Evolutionary conservation across 2,797 vertebrate genomes (phyloP).

Genomic region (Alca torda): DNA sequence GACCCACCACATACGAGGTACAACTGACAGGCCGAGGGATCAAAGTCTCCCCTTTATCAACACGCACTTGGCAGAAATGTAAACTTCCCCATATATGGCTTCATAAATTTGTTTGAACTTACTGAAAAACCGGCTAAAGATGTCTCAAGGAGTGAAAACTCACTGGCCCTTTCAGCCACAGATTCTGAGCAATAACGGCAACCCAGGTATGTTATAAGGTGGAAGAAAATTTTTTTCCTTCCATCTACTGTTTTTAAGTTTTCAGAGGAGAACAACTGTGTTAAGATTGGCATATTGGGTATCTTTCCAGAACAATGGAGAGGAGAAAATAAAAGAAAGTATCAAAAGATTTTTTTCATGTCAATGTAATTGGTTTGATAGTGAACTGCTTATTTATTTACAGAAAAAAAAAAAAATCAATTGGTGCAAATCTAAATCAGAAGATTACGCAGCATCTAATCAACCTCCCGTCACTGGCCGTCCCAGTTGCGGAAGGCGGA

Average conservation of each 20-base stretch:
- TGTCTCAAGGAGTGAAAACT: not conserved
- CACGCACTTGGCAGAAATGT: conserved; percentile 12
- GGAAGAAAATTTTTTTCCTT: not conserved
- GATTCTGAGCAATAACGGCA: not conserved
- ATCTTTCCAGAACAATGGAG: rapidly evolving
- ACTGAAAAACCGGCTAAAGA: not conserved
- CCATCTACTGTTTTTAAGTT: not conserved
- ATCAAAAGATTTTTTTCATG: not conserved
- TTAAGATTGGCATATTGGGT: not conserved
- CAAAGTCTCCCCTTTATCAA: conserved; percentile 66
- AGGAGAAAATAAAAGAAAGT: not conserved
- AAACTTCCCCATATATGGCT: conserved; percentile 44
- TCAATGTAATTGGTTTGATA: rapidly evolving
- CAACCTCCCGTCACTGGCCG: not conserved
- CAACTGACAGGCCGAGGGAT: conserved; percentile 29
- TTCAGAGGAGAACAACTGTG: rapidly evolving
- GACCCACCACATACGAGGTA: not conserved
- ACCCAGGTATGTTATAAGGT: not conserved
- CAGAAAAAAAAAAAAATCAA: not conserved
- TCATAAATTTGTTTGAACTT: conserved; percentile 22
- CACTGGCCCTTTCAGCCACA: not conserved
- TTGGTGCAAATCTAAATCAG: not conserved
- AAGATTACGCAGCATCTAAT: not conserved
- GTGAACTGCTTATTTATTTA: not conserved
- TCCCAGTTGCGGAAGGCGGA: not conserved